These are phyloP conservation scores for Halocynthia aurantium DNA, from an alignment of 23 tunicate species.

Conservation along the genomic window DNA sequence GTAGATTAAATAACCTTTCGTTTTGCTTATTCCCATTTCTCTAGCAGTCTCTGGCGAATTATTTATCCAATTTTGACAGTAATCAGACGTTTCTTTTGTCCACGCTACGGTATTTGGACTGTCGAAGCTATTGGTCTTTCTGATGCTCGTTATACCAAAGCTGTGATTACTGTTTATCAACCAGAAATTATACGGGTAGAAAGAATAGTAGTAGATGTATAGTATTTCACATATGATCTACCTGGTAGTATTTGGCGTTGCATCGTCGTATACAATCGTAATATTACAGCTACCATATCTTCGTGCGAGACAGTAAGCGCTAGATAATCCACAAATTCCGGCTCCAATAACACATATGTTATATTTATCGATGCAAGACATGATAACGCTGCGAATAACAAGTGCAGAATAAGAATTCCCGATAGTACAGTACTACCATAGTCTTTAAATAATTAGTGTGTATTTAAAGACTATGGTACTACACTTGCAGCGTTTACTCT, in stretches of 20 bases:
- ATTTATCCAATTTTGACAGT: conserved; percentile 12
- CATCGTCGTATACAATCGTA: conserved; percentile 23
- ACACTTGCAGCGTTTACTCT: too few species aligned
- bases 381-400: too few species aligned
- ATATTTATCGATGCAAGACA: too few species aligned
- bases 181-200: too few species aligned
- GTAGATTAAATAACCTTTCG: background rate
- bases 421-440: too few species aligned
- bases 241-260: conserved; percentile 36
- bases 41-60: conserved; percentile 3
- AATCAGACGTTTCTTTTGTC: conserved; percentile 9
- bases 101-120: conserved; percentile 2
- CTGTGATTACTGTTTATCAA: conserved; percentile 30
- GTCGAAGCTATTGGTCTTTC: conserved; percentile 6
- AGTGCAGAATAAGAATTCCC: too few species aligned
- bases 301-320: conserved; percentile 42
- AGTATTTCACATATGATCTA: background rate
- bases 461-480: too few species aligned
- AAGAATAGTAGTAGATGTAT: background rate
- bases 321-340: conserved; percentile 50
- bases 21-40: conserved; percentile 20
- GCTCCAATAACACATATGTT: conserved; percentile 40
- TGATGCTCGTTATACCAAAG: conserved; percentile 29
- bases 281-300: conserved; percentile 17
- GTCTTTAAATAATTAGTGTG: too few species aligned